Conservation (phyloP, 1,140 invertebrate genomes). For the Daktulosphaira vitifoliae region DNA sequence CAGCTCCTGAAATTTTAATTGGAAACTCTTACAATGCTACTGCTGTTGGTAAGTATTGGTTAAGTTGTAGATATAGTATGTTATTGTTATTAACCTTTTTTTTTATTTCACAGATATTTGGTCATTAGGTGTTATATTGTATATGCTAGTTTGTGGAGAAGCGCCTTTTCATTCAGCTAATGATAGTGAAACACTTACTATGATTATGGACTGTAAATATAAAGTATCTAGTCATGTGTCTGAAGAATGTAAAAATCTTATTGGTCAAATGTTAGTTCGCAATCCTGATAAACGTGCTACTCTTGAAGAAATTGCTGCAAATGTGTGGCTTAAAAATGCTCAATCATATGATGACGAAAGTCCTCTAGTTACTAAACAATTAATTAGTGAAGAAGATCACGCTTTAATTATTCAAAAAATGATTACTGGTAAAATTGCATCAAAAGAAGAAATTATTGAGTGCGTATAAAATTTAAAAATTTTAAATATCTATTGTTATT, state of each 20-base stretch:
- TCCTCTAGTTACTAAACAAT: constrained; percentile 72
- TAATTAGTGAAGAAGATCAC: constrained; percentile 86
- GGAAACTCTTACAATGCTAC: constrained; percentile 91
- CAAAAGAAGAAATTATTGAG: constrained; percentile 87
- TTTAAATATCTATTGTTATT: neutral
- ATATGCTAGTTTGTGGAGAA: constrained; percentile 95
- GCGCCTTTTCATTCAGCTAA: constrained; percentile 98
- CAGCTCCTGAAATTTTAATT: constrained; percentile 95
- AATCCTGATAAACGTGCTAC: constrained; percentile 84
- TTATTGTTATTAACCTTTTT: constrained; percentile 13
- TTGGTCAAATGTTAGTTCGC: constrained; percentile 82
- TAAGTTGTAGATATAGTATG: neutral
- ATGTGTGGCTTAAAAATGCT: constrained; percentile 69
- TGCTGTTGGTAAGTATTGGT: constrained; percentile 65
- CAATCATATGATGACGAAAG: constrained; percentile 47
- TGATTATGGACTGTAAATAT: constrained; percentile 99
- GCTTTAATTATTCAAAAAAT: constrained; percentile 88
- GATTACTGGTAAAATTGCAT: constrained; percentile 88
- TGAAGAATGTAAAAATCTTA: constrained; percentile 76
- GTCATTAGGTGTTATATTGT: constrained; percentile 96
- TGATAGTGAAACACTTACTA: constrained; percentile 96
- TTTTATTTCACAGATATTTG: constrained; percentile 70
- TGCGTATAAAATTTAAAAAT: constrained; percentile 45
- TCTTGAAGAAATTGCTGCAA: constrained; percentile 77
- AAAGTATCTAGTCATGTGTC: constrained; percentile 83